Percentiles rank a stretch among this genome's conserved stretches.
These are phyloP conservation scores for Heliopora coerulea DNA, from an alignment of 92 coral and sea anemone species.

Conservation along the genomic window DNA sequence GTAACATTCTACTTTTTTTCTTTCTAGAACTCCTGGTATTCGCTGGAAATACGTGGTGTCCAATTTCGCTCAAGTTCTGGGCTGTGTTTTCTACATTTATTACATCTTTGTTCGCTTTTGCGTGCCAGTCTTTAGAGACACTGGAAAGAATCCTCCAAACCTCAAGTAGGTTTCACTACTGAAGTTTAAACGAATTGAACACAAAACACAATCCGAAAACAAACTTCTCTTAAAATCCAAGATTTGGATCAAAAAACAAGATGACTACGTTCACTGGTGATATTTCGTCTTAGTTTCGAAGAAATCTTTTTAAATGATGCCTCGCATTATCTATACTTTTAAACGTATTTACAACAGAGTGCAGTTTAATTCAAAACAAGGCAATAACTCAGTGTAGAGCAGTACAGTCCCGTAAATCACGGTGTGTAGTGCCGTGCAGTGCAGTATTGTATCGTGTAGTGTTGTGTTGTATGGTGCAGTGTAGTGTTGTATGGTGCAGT, in stretches of 20 bases:
- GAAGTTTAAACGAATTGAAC: not conserved
- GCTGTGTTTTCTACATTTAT: slow-evolving; percentile 87
- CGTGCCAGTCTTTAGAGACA: slow-evolving; percentile 89
- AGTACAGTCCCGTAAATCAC: too few species aligned
- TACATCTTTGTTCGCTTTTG: slow-evolving; percentile 92
- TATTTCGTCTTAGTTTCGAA: too few species aligned
- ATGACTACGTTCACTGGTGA: too few species aligned
- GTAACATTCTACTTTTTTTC: not conserved
- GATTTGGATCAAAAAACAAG: too few species aligned
- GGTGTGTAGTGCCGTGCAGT: too few species aligned
- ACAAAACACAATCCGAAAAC: too few species aligned
- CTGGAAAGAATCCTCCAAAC: slow-evolving; percentile 88
- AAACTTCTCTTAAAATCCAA: too few species aligned
- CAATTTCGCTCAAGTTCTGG: slow-evolving; percentile 74
- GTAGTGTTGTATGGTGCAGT: not conserved
- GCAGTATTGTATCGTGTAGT: not conserved
- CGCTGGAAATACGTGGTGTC: slow-evolving; percentile 97
- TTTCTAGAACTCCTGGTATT: slow-evolving; percentile 81
- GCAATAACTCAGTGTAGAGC: too few species aligned
- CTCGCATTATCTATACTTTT: too few species aligned
- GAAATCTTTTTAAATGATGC: too few species aligned
- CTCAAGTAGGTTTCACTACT: slow-evolving; percentile 64
- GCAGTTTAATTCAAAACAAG: too few species aligned
- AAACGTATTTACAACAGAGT: too few species aligned
- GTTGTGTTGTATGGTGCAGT: not conserved